phyloP scores from a whole-genome alignment of 2,113 vertebrate genomes.

The Cyrtonyx montezumae region DNA sequence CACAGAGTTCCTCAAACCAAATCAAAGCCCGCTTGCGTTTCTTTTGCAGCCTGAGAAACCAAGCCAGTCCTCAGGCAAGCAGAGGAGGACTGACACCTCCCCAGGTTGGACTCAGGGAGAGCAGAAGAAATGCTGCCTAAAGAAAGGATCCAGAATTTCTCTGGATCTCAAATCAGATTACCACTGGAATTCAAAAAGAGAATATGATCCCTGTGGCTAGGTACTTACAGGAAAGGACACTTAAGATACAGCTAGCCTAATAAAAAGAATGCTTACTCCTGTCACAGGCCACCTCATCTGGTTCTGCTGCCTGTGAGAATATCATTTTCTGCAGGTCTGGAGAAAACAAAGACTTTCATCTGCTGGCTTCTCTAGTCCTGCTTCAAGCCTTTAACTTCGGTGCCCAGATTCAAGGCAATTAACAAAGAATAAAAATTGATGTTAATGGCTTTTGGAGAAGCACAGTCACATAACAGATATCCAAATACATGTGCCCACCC shows the following conservation, averaged over 20 bases:
- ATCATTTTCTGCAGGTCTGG: not conserved
- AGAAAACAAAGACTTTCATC: not conserved
- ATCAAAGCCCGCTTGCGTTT: not conserved
- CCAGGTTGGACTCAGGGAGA: not conserved
- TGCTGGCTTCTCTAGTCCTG: not conserved
- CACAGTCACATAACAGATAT: not conserved
- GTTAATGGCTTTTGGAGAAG: not conserved
- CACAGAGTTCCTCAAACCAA: not conserved
- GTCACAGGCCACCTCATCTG: not conserved
- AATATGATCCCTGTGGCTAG: not conserved
- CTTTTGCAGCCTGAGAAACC: not conserved
- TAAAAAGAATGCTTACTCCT: not conserved
- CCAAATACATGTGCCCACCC: accelerated
- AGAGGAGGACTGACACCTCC: not conserved
- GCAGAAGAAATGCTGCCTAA: not conserved
- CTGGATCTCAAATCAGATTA: not conserved
- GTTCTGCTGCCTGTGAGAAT: not conserved
- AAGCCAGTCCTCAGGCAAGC: not conserved
- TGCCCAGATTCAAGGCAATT: not conserved
- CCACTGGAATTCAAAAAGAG: not conserved
- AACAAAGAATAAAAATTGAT: not conserved
- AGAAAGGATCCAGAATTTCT: not conserved
- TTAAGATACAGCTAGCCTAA: not conserved
- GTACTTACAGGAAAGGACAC: not conserved
- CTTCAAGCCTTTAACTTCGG: not conserved